These are phyloP conservation scores for Lithosia quadra DNA, from an alignment of 2,888 invertebrate species.

Conservation along the genomic window DNA sequence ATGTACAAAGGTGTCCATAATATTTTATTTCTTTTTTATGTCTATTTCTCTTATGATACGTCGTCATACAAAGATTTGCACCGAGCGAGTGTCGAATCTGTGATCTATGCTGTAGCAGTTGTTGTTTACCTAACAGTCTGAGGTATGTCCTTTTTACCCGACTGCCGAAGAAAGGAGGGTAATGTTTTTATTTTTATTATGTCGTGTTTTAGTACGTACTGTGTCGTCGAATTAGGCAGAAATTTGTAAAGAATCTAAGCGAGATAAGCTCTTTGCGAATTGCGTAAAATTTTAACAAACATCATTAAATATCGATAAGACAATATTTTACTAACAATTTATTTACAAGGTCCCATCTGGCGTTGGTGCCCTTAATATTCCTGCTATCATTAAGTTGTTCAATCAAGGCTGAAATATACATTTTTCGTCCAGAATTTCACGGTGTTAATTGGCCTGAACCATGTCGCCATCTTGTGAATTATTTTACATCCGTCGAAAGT, in stretches of 20 bases:
- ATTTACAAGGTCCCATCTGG: not conserved
- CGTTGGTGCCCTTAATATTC: constrained; percentile 9
- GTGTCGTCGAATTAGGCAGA: too few relatives aligned
- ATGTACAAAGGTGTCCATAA: not conserved
- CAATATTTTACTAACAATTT: constrained; percentile 2
- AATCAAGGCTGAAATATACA: constrained; percentile 18
- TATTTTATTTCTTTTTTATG: not conserved
- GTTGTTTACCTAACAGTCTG: too few relatives aligned
- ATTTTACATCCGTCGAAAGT: constrained; percentile 23
- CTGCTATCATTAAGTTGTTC: constrained; percentile 14
- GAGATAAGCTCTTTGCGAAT: not conserved
- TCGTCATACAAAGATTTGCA: too few relatives aligned
- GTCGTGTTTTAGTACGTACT: too few relatives aligned
- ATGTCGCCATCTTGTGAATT: constrained; percentile 32
- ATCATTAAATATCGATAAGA: constrained; percentile 10
- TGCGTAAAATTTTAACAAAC: not conserved
- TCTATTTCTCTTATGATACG: not conserved
- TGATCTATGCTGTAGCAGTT: too few relatives aligned
- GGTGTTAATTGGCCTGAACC: constrained; percentile 26
- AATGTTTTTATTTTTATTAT: too few relatives aligned
- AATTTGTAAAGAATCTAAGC: not conserved
- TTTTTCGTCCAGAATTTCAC: constrained; percentile 28
- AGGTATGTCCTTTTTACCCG: too few relatives aligned
- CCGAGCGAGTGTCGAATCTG: too few relatives aligned
- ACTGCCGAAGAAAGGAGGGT: too few relatives aligned